These are phyloP conservation scores for Cyrtorhinus lividipennis DNA, from an alignment of 1,140 invertebrate genomes.

Conservation along the genomic window DNA sequence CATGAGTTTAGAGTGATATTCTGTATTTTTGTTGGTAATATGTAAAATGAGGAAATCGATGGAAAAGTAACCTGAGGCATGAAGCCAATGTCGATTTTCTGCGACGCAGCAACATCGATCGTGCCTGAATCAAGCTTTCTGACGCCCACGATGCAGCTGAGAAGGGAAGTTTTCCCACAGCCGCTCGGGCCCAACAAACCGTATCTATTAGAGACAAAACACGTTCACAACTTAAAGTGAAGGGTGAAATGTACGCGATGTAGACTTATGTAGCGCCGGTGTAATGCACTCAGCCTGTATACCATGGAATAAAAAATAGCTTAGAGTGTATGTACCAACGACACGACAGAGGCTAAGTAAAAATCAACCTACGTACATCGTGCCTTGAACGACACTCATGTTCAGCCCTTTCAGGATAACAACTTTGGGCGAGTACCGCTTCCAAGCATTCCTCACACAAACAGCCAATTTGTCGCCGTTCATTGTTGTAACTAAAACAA, in stretches of 20 bases:
- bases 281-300: too few relatives aligned
- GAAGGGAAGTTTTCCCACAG: constrained; percentile 71
- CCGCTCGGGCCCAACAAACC: constrained; percentile 73
- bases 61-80: constrained; percentile 36
- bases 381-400: constrained; percentile 25
- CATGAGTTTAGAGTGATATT: too few relatives aligned
- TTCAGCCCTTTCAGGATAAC: constrained; percentile 26
- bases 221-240: neutral
- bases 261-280: too few relatives aligned
- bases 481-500: too few relatives aligned
- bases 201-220: constrained; percentile 61
- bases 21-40: too few relatives aligned
- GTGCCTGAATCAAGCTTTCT: constrained; percentile 62
- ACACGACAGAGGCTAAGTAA: too few relatives aligned
- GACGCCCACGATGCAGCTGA: constrained; percentile 76
- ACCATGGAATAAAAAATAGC: too few relatives aligned
- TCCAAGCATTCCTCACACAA: constrained; percentile 18
- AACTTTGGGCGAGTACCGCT: constrained; percentile 22
- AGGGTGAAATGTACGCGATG: too few relatives aligned
- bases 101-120: constrained; percentile 58
- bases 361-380: constrained; percentile 25
- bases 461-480: neutral
- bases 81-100: constrained; percentile 57
- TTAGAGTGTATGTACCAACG: too few relatives aligned
- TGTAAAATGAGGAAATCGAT: too few relatives aligned